Base-by-base conservation (phyloP, 2,888 invertebrate species). In the Tridacna crocea region DNA sequence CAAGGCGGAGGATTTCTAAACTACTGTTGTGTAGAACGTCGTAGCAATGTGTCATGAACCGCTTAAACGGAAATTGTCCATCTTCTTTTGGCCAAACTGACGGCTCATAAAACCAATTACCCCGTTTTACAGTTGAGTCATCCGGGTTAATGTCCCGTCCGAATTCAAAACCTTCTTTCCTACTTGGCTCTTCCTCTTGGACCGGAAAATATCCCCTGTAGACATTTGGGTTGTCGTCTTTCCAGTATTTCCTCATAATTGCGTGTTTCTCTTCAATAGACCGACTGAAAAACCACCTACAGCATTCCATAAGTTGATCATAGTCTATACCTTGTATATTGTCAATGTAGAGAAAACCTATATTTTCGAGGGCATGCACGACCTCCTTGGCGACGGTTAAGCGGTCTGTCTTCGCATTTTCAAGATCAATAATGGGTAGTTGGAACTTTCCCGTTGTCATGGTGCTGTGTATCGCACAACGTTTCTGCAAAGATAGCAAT, bases 181-280 rank as follows among this genome's bases (percentile, higher is more conserved):
- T 81, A 51, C 89, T 89, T 10, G 85, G 85, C 75, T 87, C 89
- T 0, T 81, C 87, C 73, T 87, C 80, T 0, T 86, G 85, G 3
- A 90, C 84, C 0, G 91, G 91, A 66, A 90, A 91, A 79, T 89
- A 91, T 0, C 91, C 91, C 11, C 91, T 83, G 75, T 90, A 91
- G 0, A 88, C 82, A 75, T 90, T 90, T 15, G 60, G 27, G 47
- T 88, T 89, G 17, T 85, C 79, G 0, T 84, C 77, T 27, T 88
- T 89, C 88, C 89, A 90, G 22, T 73, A 72, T 17, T 88, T 86
- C 60, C 88, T 81, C 27, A 86, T 72, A 26, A 90, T 61, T 19
- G 60, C 68, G n/a, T 83, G 63, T 75, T 87, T 90, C 12, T 77
- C 80, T 47, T 88, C 86, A 22, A 82, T 74, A 0, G 88, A 81